phyloP scores from a whole-genome alignment of 2,888 invertebrate species.

The Gari tellinella region DNA sequence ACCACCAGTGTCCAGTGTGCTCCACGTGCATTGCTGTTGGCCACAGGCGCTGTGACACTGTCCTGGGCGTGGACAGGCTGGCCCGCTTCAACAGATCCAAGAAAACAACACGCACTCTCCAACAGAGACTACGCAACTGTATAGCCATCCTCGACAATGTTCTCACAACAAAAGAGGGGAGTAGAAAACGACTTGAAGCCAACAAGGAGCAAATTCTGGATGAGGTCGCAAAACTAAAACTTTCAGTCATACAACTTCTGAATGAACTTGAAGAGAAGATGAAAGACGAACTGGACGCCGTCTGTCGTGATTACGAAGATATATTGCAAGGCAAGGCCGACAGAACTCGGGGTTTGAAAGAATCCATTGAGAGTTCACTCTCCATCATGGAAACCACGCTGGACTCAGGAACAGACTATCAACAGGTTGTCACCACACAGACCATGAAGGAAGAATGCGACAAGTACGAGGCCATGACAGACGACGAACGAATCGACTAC shows the following conservation, averaged over 20 bases:
- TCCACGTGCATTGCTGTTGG: slow-evolving; percentile 47
- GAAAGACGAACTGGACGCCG: slow-evolving; percentile 54
- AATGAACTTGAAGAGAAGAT: slow-evolving; percentile 56
- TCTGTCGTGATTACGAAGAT: slow-evolving; percentile 57
- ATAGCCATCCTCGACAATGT: slow-evolving; percentile 45
- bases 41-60: slow-evolving; percentile 54
- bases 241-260: slow-evolving; percentile 49
- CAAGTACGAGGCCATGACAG: slow-evolving; percentile 53
- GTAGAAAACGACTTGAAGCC: slow-evolving; percentile 25
- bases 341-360: slow-evolving; percentile 44
- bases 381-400: slow-evolving; percentile 41
- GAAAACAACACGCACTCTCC: slow-evolving; percentile 44
- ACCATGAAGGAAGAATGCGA: slow-evolving; percentile 49
- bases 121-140: slow-evolving; percentile 42
- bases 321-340: slow-evolving; percentile 54
- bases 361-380: slow-evolving; percentile 50
- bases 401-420: slow-evolving; percentile 42
- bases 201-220: slow-evolving; percentile 46
- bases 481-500: slow-evolving; percentile 57
- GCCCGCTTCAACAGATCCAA: slow-evolving; percentile 38
- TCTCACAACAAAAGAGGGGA: slow-evolving; percentile 44
- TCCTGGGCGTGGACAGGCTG: slow-evolving; percentile 39
- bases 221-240: slow-evolving; percentile 46
- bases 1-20: slow-evolving; percentile 52
- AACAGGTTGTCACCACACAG: slow-evolving; percentile 50